These are phyloP conservation scores for Eristalis arbustorum DNA, from an alignment of 2,888 invertebrate genomes.

Conservation along the genomic window DNA sequence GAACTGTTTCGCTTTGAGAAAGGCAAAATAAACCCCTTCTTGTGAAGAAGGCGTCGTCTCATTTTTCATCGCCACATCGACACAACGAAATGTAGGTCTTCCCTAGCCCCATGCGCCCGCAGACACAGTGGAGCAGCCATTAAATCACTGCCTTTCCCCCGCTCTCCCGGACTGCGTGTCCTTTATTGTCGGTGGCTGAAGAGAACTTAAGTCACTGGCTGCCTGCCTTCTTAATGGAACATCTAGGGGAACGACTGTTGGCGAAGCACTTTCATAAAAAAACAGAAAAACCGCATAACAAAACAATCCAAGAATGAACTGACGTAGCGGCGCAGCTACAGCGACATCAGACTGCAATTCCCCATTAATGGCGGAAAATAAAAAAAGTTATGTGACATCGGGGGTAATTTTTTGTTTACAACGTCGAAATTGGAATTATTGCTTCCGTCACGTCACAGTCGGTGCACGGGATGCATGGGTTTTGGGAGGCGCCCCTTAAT, in stretches of 20 bases:
- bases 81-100: conserved; percentile 50
- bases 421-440: conserved; percentile 47
- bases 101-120: neutral
- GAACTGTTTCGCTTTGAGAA: conserved; percentile 22
- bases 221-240: conserved; percentile 33
- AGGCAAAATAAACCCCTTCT: neutral
- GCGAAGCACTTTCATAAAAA: conserved; percentile 27
- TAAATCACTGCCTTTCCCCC: conserved; percentile 34
- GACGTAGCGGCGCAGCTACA: conserved; percentile 38
- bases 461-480: neutral
- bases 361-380: conserved; percentile 37
- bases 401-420: conserved; percentile 35
- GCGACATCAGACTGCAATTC: neutral
- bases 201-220: neutral
- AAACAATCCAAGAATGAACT: conserved; percentile 41
- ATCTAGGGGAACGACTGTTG: conserved; percentile 36
- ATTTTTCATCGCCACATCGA: conserved; percentile 48
- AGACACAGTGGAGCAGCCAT: conserved; percentile 4
- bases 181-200: conserved; percentile 24
- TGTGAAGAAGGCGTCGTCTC: conserved; percentile 37
- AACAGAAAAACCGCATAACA: neutral
- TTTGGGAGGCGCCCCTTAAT: conserved; percentile 13
- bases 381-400: conserved; percentile 24
- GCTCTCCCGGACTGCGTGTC: conserved; percentile 28
- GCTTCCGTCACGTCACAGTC: conserved; percentile 41